phyloP scores from a whole-genome alignment of 1,140 invertebrate genomes.

The Lordiphosa clarofinis region DNA sequence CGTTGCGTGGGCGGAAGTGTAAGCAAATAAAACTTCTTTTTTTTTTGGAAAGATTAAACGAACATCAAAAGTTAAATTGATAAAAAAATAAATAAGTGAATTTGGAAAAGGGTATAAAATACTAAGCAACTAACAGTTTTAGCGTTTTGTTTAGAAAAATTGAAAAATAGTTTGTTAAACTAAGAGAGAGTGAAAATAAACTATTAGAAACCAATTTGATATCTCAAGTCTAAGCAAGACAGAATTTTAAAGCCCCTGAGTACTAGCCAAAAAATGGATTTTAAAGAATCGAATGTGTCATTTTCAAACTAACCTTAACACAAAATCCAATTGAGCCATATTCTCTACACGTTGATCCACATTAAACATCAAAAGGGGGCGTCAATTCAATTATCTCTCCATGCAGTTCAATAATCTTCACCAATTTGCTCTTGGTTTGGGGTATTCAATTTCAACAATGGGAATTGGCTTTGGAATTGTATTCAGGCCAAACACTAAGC shows the following conservation, averaged over 20 bases:
- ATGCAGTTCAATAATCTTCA: constrained; percentile 16
- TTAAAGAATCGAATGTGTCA: too few species aligned
- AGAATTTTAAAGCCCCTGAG: too few species aligned
- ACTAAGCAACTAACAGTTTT: too few species aligned
- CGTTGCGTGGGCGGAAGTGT: constrained; percentile 56
- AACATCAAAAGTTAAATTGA: constrained; percentile 1
- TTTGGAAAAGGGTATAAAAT: background rate
- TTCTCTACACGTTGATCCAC: constrained; percentile 8
- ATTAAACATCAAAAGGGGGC: constrained; percentile 42
- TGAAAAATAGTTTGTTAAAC: too few species aligned
- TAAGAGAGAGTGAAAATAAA: too few species aligned
- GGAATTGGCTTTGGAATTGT: constrained; percentile 35
- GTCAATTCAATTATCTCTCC: constrained; percentile 44
- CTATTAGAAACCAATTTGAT: too few species aligned
- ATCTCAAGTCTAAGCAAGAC: too few species aligned
- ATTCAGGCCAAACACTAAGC: constrained; percentile 20
- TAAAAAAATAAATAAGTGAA: constrained; percentile 13
- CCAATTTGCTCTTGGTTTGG: constrained; percentile 7
- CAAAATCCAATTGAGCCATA: constrained; percentile 25
- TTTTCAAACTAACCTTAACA: constrained; percentile 21
- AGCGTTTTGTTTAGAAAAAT: too few species aligned
- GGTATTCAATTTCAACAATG: constrained; percentile 5
- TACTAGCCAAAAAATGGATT: too few species aligned
- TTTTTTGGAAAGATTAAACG: constrained; percentile 19
- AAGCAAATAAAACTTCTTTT: constrained; percentile 18